phyloP scores from a whole-genome alignment of 2,797 vertebrate species.

The Psittacula derbiana region DNA sequence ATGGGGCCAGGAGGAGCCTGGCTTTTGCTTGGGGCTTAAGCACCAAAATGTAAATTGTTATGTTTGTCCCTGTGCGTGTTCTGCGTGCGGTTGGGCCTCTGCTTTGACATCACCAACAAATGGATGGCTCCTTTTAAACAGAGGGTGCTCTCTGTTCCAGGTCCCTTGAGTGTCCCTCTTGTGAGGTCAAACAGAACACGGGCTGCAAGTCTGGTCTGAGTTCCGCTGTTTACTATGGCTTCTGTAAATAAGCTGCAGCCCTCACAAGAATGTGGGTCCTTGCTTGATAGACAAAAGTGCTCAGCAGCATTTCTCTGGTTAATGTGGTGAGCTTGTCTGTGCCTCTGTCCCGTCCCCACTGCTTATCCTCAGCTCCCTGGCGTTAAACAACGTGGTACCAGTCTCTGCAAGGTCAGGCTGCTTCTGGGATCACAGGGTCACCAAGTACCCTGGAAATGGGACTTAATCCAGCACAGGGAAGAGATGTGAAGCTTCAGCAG shows the following conservation, averaged over 20 bases:
- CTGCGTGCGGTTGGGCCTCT: background rate
- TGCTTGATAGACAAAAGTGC: background rate
- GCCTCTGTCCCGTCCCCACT: background rate
- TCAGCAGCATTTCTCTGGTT: background rate
- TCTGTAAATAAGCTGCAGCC: background rate
- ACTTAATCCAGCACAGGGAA: background rate
- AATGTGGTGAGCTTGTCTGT: background rate
- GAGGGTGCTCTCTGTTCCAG: background rate
- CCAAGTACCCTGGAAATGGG: background rate
- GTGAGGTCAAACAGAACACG: background rate
- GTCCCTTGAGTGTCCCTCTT: background rate
- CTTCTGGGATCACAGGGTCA: background rate
- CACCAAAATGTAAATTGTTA: background rate
- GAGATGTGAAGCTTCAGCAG: background rate
- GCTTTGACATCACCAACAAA: background rate
- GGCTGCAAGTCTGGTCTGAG: background rate
- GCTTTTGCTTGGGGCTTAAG: background rate
- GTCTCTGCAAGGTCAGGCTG: background rate
- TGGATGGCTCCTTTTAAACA: background rate
- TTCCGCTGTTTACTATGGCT: background rate
- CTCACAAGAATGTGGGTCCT: background rate
- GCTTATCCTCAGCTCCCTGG: background rate
- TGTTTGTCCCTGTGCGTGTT: background rate
- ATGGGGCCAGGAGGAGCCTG: background rate
- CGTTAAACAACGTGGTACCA: rapidly evolving